Conservation (phyloP, 2,888 invertebrate genomes). For the Acronicta aceris region DNA sequence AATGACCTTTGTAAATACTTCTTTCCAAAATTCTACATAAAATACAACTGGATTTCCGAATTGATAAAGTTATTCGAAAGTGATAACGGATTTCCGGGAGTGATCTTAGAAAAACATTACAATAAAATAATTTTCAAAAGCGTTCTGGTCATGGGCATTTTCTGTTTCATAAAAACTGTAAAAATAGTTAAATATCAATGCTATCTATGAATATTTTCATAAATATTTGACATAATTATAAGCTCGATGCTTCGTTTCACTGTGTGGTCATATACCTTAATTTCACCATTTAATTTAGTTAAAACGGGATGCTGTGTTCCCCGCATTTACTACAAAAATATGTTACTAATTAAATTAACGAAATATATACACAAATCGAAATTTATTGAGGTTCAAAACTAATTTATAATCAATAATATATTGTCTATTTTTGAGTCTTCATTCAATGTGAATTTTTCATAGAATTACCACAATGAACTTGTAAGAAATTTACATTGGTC, state of each 20-base stretch:
- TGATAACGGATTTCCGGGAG: no score
- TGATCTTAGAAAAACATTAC: no score
- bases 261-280: background rate
- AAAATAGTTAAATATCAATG: conserved; percentile 32
- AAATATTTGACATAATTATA: conserved; percentile 39
- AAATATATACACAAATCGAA: background rate
- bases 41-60: no score
- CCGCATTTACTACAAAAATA: conserved; percentile 12
- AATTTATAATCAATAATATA: no score
- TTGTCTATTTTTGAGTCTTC: background rate
- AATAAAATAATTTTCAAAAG: no score
- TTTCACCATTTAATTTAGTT: conserved; percentile 1
- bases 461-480: no score
- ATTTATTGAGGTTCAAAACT: no score
- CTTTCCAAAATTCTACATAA: no score
- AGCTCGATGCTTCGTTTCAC: conserved; percentile 12
- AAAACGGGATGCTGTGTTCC: conserved; percentile 1
- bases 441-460: background rate
- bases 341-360: conserved; percentile 3
- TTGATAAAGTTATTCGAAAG: no score
- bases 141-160: no score
- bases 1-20: no score
- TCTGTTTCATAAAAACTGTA: no score
- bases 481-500: background rate
- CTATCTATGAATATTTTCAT: conserved; percentile 23